Conservation (phyloP, 1,140 invertebrate species). For the Magallana angulata region DNA sequence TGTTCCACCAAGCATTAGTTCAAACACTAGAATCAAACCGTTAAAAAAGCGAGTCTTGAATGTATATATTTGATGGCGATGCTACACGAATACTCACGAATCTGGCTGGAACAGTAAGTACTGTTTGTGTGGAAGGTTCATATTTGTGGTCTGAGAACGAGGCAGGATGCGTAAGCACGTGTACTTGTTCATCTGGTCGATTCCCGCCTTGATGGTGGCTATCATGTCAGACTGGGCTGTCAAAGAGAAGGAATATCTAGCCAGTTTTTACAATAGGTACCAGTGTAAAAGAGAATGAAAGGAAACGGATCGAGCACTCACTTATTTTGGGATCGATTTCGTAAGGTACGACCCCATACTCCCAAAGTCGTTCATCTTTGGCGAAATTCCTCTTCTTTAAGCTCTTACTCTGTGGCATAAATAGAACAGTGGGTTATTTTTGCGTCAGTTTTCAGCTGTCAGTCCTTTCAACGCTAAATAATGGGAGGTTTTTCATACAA, state of each 20-base stretch:
- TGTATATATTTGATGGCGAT: too few species aligned
- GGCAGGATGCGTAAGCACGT: constrained; percentile 19
- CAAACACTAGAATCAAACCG: too few species aligned
- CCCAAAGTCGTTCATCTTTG: constrained; percentile 7
- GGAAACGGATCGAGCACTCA: background rate
- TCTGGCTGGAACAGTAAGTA: constrained; percentile 12
- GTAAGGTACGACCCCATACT: background rate
- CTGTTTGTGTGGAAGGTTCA: constrained; percentile 13
- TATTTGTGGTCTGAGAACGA: constrained; percentile 12
- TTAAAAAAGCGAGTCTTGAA: too few species aligned
- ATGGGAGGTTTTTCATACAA: too few species aligned
- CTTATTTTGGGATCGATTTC: constrained; percentile 7
- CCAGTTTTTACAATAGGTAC: background rate
- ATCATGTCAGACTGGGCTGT: background rate
- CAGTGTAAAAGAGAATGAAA: too few species aligned
- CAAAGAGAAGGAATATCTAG: background rate
- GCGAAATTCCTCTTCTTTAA: background rate
- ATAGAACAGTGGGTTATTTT: too few species aligned
- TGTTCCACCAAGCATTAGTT: too few species aligned
- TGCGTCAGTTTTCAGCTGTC: too few species aligned
- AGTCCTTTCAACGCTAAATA: too few species aligned
- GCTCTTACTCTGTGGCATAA: background rate
- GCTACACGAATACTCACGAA: background rate
- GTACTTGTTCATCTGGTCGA: constrained; percentile 14
- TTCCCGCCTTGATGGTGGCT: constrained; percentile 1